phyloP scores from a whole-genome alignment of 2,888 invertebrate species.

The Patella pellucida region DNA sequence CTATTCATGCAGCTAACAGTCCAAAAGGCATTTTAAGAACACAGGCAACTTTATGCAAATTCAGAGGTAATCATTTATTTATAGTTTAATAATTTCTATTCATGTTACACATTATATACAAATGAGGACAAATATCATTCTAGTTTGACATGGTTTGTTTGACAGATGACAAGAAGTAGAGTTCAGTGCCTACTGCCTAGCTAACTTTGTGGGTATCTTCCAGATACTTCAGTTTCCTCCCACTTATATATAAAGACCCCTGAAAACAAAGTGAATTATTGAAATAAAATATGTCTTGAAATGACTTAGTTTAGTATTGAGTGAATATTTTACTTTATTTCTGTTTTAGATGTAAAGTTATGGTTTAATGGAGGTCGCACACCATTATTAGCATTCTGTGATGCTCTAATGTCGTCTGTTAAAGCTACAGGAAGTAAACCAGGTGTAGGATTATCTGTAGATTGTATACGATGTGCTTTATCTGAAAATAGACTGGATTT shows the following conservation, averaged over 20 bases:
- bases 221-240: too few species aligned
- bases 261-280: too few species aligned
- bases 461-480: slow-evolving; percentile 65
- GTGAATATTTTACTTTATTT: neutral
- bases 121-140: too few species aligned
- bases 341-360: slow-evolving; percentile 51
- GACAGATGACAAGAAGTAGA: too few species aligned
- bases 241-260: too few species aligned
- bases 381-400: slow-evolving; percentile 68
- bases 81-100: too few species aligned
- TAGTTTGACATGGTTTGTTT: too few species aligned
- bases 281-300: too few species aligned
- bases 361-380: slow-evolving; percentile 46
- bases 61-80: slow-evolving; percentile 58
- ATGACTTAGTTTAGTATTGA: too few species aligned
- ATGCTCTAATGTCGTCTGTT: slow-evolving; percentile 68
- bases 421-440: slow-evolving; percentile 59
- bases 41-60: slow-evolving; percentile 67
- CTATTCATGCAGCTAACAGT: slow-evolving; percentile 70
- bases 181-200: too few species aligned
- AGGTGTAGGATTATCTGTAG: slow-evolving; percentile 60
- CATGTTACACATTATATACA: too few species aligned
- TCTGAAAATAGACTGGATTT: slow-evolving; percentile 66
- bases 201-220: too few species aligned
- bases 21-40: slow-evolving; percentile 70